Conservation (phyloP, 2,888 invertebrate genomes). For the Athrips mouffetella region DNA sequence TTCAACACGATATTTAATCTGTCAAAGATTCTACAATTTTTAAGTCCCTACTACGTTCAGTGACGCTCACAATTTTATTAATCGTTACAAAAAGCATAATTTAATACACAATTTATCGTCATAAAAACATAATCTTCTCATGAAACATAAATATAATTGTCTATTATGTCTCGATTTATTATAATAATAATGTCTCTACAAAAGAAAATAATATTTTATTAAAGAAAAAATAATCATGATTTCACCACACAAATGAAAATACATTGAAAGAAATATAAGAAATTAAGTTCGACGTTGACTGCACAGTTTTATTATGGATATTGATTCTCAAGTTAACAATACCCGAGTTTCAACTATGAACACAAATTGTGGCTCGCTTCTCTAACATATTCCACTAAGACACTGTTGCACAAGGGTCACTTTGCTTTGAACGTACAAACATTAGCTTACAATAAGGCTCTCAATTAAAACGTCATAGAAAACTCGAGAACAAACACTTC, state of each 20-base stretch:
- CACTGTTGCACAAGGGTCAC: slow-evolving; percentile 57
- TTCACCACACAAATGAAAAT: slow-evolving; percentile 63
- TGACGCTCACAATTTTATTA: slow-evolving; percentile 33
- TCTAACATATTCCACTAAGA: slow-evolving; percentile 60
- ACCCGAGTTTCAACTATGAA: slow-evolving; percentile 68
- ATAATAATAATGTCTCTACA: slow-evolving; percentile 52
- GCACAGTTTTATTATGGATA: slow-evolving; percentile 55
- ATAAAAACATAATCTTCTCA: slow-evolving; percentile 50
- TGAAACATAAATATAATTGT: slow-evolving; percentile 49
- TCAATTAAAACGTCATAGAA: slow-evolving; percentile 49
- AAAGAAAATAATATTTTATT: slow-evolving; percentile 52
- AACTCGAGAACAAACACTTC: slow-evolving; percentile 52
- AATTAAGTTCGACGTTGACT: slow-evolving; percentile 45
- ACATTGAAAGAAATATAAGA: slow-evolving; percentile 43
- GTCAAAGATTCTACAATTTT: slow-evolving; percentile 38
- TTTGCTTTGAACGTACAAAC: slow-evolving; percentile 53
- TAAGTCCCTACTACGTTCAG: slow-evolving; percentile 21
- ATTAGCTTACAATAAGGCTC: slow-evolving; percentile 54
- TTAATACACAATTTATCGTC: slow-evolving; percentile 35
- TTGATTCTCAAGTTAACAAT: slow-evolving; percentile 47
- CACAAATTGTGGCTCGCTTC: slow-evolving; percentile 73
- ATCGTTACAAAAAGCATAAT: slow-evolving; percentile 46
- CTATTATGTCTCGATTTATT: slow-evolving; percentile 69
- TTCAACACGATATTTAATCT: slow-evolving; percentile 16
- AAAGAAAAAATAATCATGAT: slow-evolving; percentile 52